A percentile compares a stretch with the other conserved stretches of the same genome.
phyloP scores from a whole-genome alignment of 2,113 vertebrate genomes.

The Callocephalon fimbriatum region DNA sequence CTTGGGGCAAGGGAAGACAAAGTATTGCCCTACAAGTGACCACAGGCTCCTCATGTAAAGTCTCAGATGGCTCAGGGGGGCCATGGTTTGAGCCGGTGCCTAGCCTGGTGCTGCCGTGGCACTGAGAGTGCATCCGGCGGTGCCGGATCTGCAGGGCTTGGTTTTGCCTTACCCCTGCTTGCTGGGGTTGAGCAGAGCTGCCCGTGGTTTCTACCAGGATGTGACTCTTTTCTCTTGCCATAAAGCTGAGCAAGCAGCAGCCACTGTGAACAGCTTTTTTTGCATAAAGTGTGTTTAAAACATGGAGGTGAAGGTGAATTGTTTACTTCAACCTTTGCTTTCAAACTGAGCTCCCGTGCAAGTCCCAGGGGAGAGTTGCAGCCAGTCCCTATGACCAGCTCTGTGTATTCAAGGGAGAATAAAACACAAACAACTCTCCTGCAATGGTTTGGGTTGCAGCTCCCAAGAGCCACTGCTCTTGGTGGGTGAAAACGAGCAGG shows the following conservation, averaged over 20 bases:
- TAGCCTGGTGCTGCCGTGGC: rapidly evolving
- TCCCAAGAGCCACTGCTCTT: background rate
- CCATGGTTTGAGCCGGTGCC: background rate
- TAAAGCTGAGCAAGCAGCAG: background rate
- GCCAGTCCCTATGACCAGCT: background rate
- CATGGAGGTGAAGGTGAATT: background rate
- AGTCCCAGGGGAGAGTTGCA: rapidly evolving
- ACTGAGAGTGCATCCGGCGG: rapidly evolving
- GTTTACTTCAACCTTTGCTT: background rate
- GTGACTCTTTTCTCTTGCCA: background rate
- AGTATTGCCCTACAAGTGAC: too few relatives aligned
- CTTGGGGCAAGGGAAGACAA: too few relatives aligned
- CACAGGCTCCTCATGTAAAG: too few relatives aligned
- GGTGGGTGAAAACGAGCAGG: background rate
- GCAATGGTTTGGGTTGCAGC: background rate
- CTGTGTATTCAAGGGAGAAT: background rate
- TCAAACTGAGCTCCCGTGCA: background rate
- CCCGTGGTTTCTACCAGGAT: background rate
- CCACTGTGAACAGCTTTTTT: background rate
- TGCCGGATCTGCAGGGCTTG: background rate
- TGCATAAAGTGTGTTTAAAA: background rate
- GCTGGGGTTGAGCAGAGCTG: rapidly evolving
- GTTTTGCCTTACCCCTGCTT: background rate
- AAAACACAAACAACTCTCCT: background rate
- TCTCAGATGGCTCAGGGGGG: too few relatives aligned